Evolutionary conservation across 2,113 vertebrate species (phyloP), one percentile per base, ranked within the genome.

Genomic region (Gila orcuttii): DNA sequence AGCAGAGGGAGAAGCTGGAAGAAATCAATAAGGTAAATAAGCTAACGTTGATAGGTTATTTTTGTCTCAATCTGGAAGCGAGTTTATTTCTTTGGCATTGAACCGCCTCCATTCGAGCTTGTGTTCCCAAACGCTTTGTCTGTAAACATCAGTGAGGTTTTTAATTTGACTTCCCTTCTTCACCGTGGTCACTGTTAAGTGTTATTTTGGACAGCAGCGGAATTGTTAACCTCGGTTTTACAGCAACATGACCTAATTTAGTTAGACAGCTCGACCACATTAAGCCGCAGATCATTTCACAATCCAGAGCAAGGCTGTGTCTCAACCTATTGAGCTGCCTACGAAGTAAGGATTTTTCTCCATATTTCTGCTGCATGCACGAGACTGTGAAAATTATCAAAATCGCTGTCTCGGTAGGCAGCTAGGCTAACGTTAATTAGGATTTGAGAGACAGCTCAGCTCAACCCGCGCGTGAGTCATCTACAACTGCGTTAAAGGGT

Each of bases 11-110:
- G 59, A 93, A 94, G 87, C 84, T 97, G 90, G 96, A 96, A 0
- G 96, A 97, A 91, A 95, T 98, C 87, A 98, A 98, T 91, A 92
- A 96, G 97, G 97, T 97, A 93, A 85, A 84, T 2, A 2, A 0
- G 71, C 25, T 28, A 2, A 6, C 17, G 10, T 42, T 79, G 8
- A 33, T 12, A 8, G 31, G 3, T 47, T 36, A 28, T 45, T 9
- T 6, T 78, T 25, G n/a, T 73, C 50, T 83, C 9, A 23, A 4
- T 52, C 42, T 5, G 6, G 45, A 68, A 64, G 25, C 62, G 62
- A 45, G 28, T 25, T 81, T 47, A 81, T 66, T 47, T 64, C 79
- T 21, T 88, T 92, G 89, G 90, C 85, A 52, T 78, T 86, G 87
- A 88, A 60, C 69, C 31, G 11, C 5, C 52, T 47, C 59, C 69